Conservation (phyloP, 53 echinoderm and acorn worm species). For the Paracentrotus lividus region DNA sequence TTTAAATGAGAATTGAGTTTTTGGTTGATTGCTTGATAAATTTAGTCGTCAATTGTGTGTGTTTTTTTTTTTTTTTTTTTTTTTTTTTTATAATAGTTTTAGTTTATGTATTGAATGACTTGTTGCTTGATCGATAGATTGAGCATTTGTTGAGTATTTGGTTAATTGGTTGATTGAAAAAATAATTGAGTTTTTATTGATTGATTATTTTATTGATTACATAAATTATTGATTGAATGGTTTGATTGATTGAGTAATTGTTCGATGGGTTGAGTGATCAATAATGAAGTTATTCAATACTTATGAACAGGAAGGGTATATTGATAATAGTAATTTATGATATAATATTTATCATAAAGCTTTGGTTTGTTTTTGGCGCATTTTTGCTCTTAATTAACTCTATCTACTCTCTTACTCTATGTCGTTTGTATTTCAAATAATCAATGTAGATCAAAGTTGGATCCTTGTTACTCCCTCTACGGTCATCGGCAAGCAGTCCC, state of each 20-base stretch:
- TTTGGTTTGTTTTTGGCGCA: too few relatives aligned
- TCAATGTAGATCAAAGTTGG: neutral
- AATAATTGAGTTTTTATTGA: neutral
- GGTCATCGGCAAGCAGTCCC: neutral
- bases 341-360: too few relatives aligned
- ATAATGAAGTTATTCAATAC: too few relatives aligned
- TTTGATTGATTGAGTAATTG: neutral
- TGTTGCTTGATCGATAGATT: neutral
- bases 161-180: neutral
- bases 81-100: too few relatives aligned
- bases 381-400: neutral
- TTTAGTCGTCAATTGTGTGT: too few relatives aligned
- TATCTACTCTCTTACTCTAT: neutral
- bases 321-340: too few relatives aligned
- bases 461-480: neutral
- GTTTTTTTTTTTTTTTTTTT: too few relatives aligned
- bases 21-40: too few relatives aligned
- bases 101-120: too few relatives aligned
- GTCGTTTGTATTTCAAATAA: neutral
- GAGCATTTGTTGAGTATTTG: neutral
- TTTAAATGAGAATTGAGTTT: too few relatives aligned
- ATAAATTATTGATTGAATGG: neutral
- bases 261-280: neutral
- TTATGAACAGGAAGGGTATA: too few relatives aligned
- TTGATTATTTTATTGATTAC: neutral